Evolutionary conservation across 1,140 invertebrate genomes (phyloP).

Genomic region (Ectropis grisescens): DNA sequence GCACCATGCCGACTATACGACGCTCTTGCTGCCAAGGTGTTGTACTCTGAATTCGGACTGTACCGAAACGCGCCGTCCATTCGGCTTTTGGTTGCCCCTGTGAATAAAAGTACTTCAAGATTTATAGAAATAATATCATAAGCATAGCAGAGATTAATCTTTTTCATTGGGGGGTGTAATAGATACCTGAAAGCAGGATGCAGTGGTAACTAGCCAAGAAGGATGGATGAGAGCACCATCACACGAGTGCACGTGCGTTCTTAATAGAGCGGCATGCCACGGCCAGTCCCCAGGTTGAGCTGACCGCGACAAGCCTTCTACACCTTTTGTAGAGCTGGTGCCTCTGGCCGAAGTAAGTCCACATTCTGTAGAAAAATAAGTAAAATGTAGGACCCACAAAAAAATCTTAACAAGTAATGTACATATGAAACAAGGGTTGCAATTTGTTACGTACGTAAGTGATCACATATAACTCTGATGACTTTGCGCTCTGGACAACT

Average conservation of each 20-base stretch:
- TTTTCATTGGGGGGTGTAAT: neutral
- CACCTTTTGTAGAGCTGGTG: conserved; percentile 49
- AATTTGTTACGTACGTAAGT: too few species aligned
- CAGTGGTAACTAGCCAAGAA: conserved; percentile 88
- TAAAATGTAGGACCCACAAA: neutral
- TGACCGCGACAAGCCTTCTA: conserved; percentile 75
- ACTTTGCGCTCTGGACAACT: conserved; percentile 83
- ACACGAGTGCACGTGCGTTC: conserved; percentile 88
- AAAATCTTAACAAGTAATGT: neutral
- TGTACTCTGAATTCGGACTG: conserved; percentile 80
- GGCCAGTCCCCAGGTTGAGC: conserved; percentile 88
- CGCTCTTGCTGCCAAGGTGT: conserved; percentile 91
- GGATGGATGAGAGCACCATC: conserved; percentile 85
- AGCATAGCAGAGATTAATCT: too few species aligned
- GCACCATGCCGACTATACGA: conserved; percentile 88
- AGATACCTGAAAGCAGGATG: conserved; percentile 87
- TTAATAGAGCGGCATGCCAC: conserved; percentile 87
- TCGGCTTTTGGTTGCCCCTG: conserved; percentile 86
- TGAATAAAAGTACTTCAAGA: too few species aligned
- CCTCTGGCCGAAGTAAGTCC: conserved; percentile 79
- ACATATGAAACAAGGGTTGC: too few species aligned
- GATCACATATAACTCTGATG: conserved; percentile 82
- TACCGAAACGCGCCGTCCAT: conserved; percentile 85
- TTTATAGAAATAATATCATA: too few species aligned
- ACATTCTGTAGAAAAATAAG: conserved; percentile 73